A percentile compares a stretch with the other conserved stretches of the same genome.
Conservation (phyloP, 2,113 vertebrate species). For the Balaeniceps rex region DNA sequence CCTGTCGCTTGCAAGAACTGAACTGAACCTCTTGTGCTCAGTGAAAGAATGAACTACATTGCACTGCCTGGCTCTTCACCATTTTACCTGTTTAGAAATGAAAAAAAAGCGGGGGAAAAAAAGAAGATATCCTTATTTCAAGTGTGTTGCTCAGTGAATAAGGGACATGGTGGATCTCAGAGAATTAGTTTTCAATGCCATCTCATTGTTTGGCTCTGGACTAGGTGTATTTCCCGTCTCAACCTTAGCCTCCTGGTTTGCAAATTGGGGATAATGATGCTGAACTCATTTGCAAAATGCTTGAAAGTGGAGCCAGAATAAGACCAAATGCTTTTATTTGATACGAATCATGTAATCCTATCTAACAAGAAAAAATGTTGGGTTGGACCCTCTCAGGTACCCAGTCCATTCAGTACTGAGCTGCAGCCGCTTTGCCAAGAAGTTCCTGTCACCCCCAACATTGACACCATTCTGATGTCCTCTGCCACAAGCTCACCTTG, state of each 20-base stretch:
- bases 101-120: not conserved
- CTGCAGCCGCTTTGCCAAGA: not conserved
- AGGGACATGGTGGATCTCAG: not conserved
- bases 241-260: not conserved
- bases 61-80: not conserved
- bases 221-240: not conserved
- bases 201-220: not conserved
- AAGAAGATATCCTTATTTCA: not conserved
- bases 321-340: not conserved
- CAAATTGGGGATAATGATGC: not conserved
- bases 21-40: not conserved
- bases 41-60: not conserved
- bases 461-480: accelerated
- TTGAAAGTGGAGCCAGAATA: not conserved
- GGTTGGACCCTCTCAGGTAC: not conserved
- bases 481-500: not conserved
- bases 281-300: not conserved
- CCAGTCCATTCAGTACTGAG: not conserved
- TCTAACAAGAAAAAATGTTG: not conserved
- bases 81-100: not conserved
- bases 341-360: not conserved
- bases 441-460: accelerated
- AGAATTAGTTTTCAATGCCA: not conserved
- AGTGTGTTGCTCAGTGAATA: not conserved
- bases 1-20: not conserved